Evolutionary conservation across 2,888 invertebrate species (phyloP), one percentile per base, ranked within the genome.

Genomic region (Bombyx huttoni): DNA sequence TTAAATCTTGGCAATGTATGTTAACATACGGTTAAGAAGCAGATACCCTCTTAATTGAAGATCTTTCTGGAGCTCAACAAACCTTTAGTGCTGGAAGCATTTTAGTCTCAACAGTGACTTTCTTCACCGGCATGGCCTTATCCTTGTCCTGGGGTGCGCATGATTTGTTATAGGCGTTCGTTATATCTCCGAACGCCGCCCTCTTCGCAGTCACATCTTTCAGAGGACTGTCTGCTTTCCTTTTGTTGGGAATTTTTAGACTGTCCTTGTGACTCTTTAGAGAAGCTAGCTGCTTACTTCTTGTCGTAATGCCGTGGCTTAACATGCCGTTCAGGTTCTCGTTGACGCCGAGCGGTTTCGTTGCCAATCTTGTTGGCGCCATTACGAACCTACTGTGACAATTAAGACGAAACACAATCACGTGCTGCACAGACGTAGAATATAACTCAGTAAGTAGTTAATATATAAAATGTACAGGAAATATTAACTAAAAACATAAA

Each of bases 141-240:
- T 82, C 78, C 55, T 84, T 81, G 50, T 84, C 82, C 54, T 78
- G 78, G 50, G 72, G 68, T 13, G 70, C 79, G 51, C 67, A 69
- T 48, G 84, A 73, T 62, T 89, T 89, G 64, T 85, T 81, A 61
- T 84, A 78, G 58, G 92, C 93, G 81, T 96, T 96, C 51, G 96
- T 95, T 60, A 96, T 91, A 76, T 97, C 96, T 56, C 94, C 95
- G 70, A 97, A 91, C 3, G 96, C 97, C 47, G 95, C 94, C 65
- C 97, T 89, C 76, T 96, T 96, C 7, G 92, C 90, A 51, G 90
- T 91, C 61, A 91, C 91, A 71, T 94, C 93, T 78, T 94, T 95
- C 48, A 92, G 70, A 6, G 95, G 95, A 53, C 95, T 95, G 58
- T 91, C 91, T 1, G 96, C 96, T 90, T 96, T 96, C 69, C 96